Evolutionary conservation across 1,140 invertebrate genomes (phyloP).

Genomic region (Druon quercuslanigerum): DNA sequence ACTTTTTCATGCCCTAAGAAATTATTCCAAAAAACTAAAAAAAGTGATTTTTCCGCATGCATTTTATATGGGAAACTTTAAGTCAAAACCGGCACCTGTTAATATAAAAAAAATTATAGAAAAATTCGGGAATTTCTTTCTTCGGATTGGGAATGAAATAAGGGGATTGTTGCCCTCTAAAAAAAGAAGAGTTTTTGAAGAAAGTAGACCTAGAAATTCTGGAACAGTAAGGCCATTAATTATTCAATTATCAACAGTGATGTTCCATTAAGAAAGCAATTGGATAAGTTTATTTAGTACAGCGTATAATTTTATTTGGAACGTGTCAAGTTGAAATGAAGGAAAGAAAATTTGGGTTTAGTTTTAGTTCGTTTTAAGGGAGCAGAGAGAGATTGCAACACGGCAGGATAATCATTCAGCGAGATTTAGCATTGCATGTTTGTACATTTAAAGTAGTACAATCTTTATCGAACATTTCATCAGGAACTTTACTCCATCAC

Average conservation of each 20-base stretch:
- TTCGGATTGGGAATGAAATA: too few relatives aligned
- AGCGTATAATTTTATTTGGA: constrained; percentile 6
- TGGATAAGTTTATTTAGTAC: neutral
- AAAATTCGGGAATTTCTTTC: too few relatives aligned
- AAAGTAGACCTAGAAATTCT: neutral
- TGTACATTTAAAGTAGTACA: constrained; percentile 10
- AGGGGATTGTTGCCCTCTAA: too few relatives aligned
- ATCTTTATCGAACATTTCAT: constrained; percentile 14
- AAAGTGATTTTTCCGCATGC: too few relatives aligned
- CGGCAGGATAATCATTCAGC: constrained; percentile 1
- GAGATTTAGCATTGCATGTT: constrained; percentile 25
- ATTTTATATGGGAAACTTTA: too few relatives aligned
- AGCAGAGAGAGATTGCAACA: neutral
- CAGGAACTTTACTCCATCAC: neutral
- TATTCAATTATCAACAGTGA: constrained; percentile 12
- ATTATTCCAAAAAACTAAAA: too few relatives aligned
- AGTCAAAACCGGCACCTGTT: too few relatives aligned
- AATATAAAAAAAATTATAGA: too few relatives aligned
- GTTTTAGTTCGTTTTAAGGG: neutral
- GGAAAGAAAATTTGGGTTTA: constrained; percentile 2
- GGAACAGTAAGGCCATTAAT: neutral
- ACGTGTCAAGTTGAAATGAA: neutral
- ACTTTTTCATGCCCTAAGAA: too few relatives aligned
- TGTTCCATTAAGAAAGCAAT: constrained; percentile 9
- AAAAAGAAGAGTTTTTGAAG: too few relatives aligned